Base-by-base conservation (phyloP, 1,140 invertebrate genomes). In the Augochlora pura region DNA sequence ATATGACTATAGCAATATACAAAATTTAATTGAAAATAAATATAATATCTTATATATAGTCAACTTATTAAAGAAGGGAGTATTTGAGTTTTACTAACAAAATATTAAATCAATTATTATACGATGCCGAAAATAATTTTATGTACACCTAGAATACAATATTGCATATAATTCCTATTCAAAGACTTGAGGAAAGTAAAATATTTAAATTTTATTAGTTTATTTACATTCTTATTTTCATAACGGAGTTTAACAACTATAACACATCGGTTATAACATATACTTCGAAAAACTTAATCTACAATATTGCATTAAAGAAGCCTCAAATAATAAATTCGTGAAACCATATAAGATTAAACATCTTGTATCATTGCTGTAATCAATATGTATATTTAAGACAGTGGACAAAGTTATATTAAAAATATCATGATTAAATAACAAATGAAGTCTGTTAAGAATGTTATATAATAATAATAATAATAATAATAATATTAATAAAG, bases 231-330 rank as follows among this genome's bases (percentile, higher is more conserved):
- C 21, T 12, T 60, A 65, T 16, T 7, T 65, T 65, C 42, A n/a
- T 42, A 67, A 42, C 21, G 57, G 1, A 67, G 32, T 42, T 67
- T 59, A 60, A 59, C 42, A 76, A 76, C 68, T 14, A 39, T 32
- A 67, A 68, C 67, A 59, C 64, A 68, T 18, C 42, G 18, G 5
- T 67, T 59, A 67, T n/a, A 67, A 32, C 25, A 25, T 16, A n/a
- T 52, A 74, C 16, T 39, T 18, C 23, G 10, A 14, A 21, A 76
- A 76, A 60, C 5, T 68, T 38, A 76, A 76, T 67, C 54, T 16
- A 65, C 64, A 74, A 54, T 54, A 66, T 42, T 23, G 38, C 39
- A 0, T 16, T 12, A 32, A 60, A 3, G 21, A 68, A 46, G 10
- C 14, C 46, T 60, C 1, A 21, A 46, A 68, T 32, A 46, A 27